Base-by-base conservation (phyloP, 2,797 vertebrate species). In the Myoxocephalus aenaeus region DNA sequence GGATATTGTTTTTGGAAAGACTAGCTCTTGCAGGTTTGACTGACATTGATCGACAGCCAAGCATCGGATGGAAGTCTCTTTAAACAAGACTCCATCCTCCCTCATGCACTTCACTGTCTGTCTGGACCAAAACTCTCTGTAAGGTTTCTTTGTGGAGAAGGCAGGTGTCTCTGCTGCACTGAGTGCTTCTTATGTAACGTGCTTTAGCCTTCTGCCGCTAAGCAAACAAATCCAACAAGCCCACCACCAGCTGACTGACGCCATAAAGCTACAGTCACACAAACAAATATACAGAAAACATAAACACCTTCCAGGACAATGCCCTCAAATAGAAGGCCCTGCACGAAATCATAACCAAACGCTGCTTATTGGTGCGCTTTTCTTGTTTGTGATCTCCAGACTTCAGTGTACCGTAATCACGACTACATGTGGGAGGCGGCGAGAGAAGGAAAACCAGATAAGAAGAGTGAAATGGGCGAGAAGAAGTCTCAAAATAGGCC, bases 101-200 rank as follows among this genome's bases (percentile, higher is more conserved):
- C 18, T 65, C 65, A 65, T 71, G 58, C 80, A 86, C 61, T 83
- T 51, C 46, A 9, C 67, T 77, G 72, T 87, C 73, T 85, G 88
- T 82, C 67, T 76, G 81, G 80, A 84, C 73, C 22, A 34, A 62
- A 79, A 71, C 74, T 79, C 32, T 67, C 61, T 81, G 74, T 73
- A 66, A 72, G 80, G 79, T 80, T 75, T 70, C 84, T 67, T 63
- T 83, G 75, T 22, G 48, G 82, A 82, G 64, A 74, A 85, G 75
- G 87, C 92, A 92, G 93, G 94, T 94, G 92, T 93, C 89, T 87
- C 22, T 84, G 91, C 91, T 88, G 86, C 86, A 73, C 84, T 53
- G 86, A 92, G 87, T 77, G 85, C 83, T 76, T 82, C 93, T 95
- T 95, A 95, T 84, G 83, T 95, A 95, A 95, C 81, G 29, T 46